Base-by-base conservation (phyloP, 1,140 invertebrate genomes). In the Parapsyche elsis region DNA sequence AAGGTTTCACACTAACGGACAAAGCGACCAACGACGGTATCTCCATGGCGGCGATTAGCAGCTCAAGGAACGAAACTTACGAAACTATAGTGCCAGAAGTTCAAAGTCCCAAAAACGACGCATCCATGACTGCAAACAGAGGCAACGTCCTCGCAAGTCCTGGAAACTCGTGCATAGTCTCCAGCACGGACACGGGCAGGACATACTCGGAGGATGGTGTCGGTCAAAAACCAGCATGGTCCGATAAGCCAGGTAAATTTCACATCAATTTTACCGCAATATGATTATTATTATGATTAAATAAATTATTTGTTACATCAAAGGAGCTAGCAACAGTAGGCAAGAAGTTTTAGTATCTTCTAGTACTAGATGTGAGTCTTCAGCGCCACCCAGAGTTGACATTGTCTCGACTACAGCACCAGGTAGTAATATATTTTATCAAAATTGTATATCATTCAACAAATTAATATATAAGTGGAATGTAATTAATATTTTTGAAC, bases 121-220 rank as follows among this genome's bases (percentile, higher is more conserved):
- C 14, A n/a, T 9, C n/a, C 19, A 9, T 61, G 57, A 12, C 64
- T 24, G 9, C 24, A 16, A 30, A 5, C 5, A 83, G 81, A 57
- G 64, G 14, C 19, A 71, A 81, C 16, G 70, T 81, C 10, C 21
- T 81, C 44, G 77, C 79, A 4, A 81, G 81, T 73, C 81, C 79
- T 24, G 77, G 73, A 16, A 83, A 83, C 19, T 83, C 81, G 0
- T 83, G 81, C 24, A 83, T 83, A 12, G 81, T 83, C 2, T 83
- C 81, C 46, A 83, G 81, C 38, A 81, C 81, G 14, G 75, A 82
- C 30, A 44, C 78, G 1, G 76, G 53, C 12, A 70, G 53, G 26
- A 30, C 73, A n/a, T 71, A 70, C 44, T 45, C 59, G 76, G 64
- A 74, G 21, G 71, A 80, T 5, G 80, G 19, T 0, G 71, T 19